Conservation (phyloP, 1,140 invertebrate species). For the Drosophila orena region DNA sequence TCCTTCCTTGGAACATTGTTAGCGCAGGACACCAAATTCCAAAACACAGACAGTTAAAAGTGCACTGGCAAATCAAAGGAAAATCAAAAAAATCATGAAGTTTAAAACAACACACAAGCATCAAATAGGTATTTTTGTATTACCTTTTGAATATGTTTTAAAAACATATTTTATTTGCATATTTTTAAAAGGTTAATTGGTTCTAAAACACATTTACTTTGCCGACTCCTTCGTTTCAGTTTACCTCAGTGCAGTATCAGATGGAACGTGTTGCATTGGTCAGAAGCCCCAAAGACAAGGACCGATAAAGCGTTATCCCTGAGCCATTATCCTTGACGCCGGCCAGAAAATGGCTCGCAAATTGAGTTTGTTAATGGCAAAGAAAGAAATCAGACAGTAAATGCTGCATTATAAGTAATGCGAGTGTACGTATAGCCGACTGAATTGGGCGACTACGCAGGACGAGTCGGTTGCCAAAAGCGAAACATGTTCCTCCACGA, state of each 20-base stretch:
- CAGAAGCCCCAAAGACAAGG: conserved; percentile 55
- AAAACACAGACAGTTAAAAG: neutral
- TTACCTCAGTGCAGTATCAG: conserved; percentile 23
- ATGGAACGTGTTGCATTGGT: conserved; percentile 68
- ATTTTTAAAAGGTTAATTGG: no score
- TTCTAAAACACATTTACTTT: no score
- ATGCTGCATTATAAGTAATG: conserved; percentile 54
- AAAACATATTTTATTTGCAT: neutral
- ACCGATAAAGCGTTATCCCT: conserved; percentile 59
- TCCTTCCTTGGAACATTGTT: conserved; percentile 44
- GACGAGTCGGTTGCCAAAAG: conserved; percentile 64
- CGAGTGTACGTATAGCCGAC: neutral
- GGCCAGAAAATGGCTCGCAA: conserved; percentile 60
- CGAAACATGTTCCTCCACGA: conserved; percentile 38
- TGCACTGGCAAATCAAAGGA: no score
- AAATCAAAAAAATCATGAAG: neutral
- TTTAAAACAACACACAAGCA: neutral
- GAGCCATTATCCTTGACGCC: conserved; percentile 64
- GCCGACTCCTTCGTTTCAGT: neutral
- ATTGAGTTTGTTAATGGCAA: conserved; percentile 75
- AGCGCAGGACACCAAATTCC: conserved; percentile 34
- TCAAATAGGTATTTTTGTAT: no score
- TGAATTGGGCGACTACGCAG: conserved; percentile 16
- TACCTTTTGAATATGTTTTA: neutral
- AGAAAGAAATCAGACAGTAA: conserved; percentile 51